Percentiles rank a stretch among this genome's conserved stretches.
Conservation (phyloP, 2,888 invertebrate genomes). For the Acrobasis repandana region DNA sequence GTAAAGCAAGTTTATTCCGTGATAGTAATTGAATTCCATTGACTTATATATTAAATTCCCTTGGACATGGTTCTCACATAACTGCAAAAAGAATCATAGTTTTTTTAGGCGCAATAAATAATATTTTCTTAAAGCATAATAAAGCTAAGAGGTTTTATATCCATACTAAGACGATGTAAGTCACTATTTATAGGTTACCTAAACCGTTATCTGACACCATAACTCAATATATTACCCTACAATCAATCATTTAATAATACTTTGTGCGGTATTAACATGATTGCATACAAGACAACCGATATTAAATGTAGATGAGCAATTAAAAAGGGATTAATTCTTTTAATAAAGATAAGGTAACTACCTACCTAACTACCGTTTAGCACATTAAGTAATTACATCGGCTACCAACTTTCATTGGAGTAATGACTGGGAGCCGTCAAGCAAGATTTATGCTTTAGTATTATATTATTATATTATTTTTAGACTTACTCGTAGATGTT, state of each 20-base stretch:
- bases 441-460: background rate
- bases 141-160: background rate
- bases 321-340: constrained; percentile 28
- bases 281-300: constrained; percentile 8
- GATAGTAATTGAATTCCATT: no score
- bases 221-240: background rate
- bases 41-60: no score
- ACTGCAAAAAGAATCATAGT: no score
- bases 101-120: no score
- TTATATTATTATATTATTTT: background rate
- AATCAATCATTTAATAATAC: constrained; percentile 7
- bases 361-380: constrained; percentile 25
- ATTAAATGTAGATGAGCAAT: constrained; percentile 25
- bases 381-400: constrained; percentile 29
- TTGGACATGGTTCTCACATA: no score
- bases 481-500: background rate
- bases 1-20: no score
- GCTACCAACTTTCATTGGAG: constrained; percentile 15
- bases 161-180: background rate
- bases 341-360: constrained; percentile 29
- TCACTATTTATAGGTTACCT: background rate
- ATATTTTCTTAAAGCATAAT: no score
- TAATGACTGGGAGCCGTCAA: background rate
- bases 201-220: background rate
- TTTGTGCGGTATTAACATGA: constrained; percentile 1